These are phyloP conservation scores for Eristalis pertinax DNA, from an alignment of 2,888 invertebrate genomes.

Conservation along the genomic window DNA sequence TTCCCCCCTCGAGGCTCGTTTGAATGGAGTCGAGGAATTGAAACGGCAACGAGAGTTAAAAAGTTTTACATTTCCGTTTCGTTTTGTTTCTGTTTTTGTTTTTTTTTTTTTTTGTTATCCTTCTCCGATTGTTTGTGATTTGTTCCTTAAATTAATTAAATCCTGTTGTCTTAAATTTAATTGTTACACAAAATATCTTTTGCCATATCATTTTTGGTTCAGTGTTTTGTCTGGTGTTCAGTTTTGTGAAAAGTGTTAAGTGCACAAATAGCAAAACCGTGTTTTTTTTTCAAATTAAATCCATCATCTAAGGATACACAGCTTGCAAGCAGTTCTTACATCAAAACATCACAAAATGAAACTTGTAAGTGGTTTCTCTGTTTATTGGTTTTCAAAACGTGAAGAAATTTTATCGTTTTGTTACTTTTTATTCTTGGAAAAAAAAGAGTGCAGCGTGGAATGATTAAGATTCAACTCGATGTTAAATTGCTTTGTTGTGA, in stretches of 20 bases:
- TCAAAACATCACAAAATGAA: neutral
- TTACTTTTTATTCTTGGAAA: no score
- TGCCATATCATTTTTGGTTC: neutral
- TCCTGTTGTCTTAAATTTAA: neutral
- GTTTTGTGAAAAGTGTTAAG: neutral
- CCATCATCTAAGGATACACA: neutral
- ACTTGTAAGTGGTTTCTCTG: neutral
- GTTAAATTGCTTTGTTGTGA: no score
- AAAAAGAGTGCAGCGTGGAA: no score
- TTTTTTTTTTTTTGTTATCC: neutral
- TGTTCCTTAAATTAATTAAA: neutral
- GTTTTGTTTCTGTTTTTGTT: neutral
- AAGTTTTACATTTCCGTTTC: neutral
- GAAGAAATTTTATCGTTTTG: no score
- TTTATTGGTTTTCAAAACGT: no score
- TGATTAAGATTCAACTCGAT: no score
- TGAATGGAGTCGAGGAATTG: conserved; percentile 31
- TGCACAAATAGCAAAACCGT: neutral
- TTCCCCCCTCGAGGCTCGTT: conserved; percentile 34
- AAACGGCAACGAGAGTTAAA: conserved; percentile 29
- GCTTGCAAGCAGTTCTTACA: neutral
- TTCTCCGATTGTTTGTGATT: neutral
- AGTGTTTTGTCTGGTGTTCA: neutral
- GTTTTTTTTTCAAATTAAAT: neutral
- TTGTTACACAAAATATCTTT: neutral